Evolutionary conservation across 2,113 vertebrate genomes (phyloP), one percentile per base, ranked within the genome.

Genomic region (Sterna hirundo): DNA sequence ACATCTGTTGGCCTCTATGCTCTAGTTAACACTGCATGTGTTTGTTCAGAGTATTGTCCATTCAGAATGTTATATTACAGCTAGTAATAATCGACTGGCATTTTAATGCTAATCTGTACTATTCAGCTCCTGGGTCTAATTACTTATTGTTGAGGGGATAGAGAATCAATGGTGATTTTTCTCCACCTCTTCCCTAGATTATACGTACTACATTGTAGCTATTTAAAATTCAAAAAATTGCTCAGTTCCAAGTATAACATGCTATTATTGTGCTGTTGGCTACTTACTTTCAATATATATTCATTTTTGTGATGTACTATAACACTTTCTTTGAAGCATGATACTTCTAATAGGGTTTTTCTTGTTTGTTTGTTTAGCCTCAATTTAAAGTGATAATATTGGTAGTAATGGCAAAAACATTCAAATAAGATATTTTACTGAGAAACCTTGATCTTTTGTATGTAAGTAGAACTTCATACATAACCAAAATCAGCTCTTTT

Each of bases 21-120:
- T 82, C 80, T 82, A 60, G 60, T 95, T 96, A 93, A 71, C 55
- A 72, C 51, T 80, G 72, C 27, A 27, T 69, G 30, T 83, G 36
- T 96, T 94, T 96, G 60, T 86, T 92, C 81, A 71, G 40, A 77
- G 25, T 66, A 74, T 76, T 88, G 65, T 51, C 84, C 34, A 30
- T 94, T 94, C 92, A 88, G 81, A 85, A 89, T 82, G 88, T 90
- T 96, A 57, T 40, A 72, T 62, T 88, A 68, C 47, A 95, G 72
- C 80, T 84, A 89, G 60, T 72, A 91, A 83, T 94, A 96, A 95
- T 55, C 94, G 93, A 57, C 66, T 95, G 81, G 69, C 82, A 95
- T 97, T 97, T 96, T 84, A 82, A 90, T 94, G 86, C 57, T 96
- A 86, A 97, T 90, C 30, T 83, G 68, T 65, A 19, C 69, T 70